phyloP scores from a whole-genome alignment of 1,140 invertebrate species.

The Onthophagus taurus region DNA sequence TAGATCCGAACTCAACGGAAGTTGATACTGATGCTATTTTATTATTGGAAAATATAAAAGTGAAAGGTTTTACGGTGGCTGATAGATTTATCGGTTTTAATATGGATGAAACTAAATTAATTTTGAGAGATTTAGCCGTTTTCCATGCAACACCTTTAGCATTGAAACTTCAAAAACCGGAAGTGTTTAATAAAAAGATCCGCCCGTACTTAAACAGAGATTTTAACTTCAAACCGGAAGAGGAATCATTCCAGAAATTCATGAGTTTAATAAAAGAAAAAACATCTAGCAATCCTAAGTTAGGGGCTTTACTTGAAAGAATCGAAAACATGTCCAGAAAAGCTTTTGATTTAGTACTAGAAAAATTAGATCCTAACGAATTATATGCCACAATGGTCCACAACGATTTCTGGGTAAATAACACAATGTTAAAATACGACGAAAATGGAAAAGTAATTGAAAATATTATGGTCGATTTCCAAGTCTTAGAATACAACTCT shows the following conservation, averaged over 20 bases:
- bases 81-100: conserved; percentile 39
- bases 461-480: conserved; percentile 49
- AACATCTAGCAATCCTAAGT: background rate
- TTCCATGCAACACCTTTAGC: conserved; percentile 46
- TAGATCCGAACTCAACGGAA: conserved; percentile 10
- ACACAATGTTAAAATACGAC: conserved; percentile 42
- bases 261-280: conserved; percentile 29
- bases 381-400: conserved; percentile 42
- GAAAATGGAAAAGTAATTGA: conserved; percentile 32
- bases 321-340: conserved; percentile 5
- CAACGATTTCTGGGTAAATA: conserved; percentile 50
- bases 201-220: conserved; percentile 26
- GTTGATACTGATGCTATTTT: conserved; percentile 45
- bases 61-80: conserved; percentile 35
- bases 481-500: conserved; percentile 41
- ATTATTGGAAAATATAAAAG: conserved; percentile 44
- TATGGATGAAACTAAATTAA: conserved; percentile 34
- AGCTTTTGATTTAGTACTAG: background rate
- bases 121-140: conserved; percentile 35
- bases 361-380: background rate
- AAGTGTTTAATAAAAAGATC: conserved; percentile 34
- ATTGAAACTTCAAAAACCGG: conserved; percentile 33
- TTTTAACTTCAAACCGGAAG: conserved; percentile 1
- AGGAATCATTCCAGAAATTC: background rate
- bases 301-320: background rate